phyloP scores from a whole-genome alignment of 2,113 vertebrate species.

The Melanerpes formicivorus region DNA sequence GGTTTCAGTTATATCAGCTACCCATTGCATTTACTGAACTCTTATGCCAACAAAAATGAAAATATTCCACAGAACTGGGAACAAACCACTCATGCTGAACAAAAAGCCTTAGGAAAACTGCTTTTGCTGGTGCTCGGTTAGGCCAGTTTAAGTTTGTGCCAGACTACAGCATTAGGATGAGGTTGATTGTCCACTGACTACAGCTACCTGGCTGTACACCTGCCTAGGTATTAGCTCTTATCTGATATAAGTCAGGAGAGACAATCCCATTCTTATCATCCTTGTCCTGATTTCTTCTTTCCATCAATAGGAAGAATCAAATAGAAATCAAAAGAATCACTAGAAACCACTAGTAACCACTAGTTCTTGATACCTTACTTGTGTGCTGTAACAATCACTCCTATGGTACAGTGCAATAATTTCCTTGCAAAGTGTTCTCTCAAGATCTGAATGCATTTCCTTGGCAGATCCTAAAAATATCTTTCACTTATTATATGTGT shows the following conservation, averaged over 20 bases:
- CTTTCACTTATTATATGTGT: constrained; percentile 27
- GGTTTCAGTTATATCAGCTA: background rate
- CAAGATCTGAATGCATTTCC: constrained; percentile 26
- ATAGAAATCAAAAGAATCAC: background rate
- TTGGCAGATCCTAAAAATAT: constrained; percentile 33
- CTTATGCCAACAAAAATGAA: background rate
- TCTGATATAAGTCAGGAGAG: background rate
- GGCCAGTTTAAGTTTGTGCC: background rate
- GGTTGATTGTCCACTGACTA: background rate
- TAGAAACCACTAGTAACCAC: background rate
- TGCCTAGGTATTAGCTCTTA: background rate
- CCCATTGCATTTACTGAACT: background rate
- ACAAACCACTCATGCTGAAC: background rate
- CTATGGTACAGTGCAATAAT: background rate
- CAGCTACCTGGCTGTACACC: no score
- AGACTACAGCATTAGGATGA: background rate
- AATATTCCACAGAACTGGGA: background rate
- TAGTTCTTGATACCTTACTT: background rate
- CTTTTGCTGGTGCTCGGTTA: background rate
- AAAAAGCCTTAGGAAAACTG: background rate
- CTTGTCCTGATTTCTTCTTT: background rate
- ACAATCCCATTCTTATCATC: background rate
- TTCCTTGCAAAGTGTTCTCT: constrained; percentile 20
- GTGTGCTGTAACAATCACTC: background rate
- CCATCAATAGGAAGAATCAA: background rate